Evolutionary conservation across 2,113 vertebrate genomes (phyloP).

Genomic region (Periophthalmus modestus): DNA sequence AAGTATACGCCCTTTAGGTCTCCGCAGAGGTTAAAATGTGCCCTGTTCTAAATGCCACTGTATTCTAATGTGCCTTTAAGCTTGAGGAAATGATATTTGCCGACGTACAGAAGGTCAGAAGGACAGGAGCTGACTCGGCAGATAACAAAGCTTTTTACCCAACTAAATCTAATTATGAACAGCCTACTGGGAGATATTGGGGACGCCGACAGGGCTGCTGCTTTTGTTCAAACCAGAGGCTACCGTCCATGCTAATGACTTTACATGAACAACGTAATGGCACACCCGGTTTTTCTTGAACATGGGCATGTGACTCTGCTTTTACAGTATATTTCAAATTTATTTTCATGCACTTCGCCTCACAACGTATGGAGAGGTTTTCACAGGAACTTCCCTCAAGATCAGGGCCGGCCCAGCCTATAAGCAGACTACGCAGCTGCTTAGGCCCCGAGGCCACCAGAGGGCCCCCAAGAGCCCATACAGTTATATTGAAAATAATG

Average conservation of each 20-base stretch:
- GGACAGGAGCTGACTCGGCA: conserved; percentile 1
- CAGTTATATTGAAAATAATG: too few species aligned
- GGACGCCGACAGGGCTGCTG: neutral
- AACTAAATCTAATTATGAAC: neutral
- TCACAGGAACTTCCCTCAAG: too few species aligned
- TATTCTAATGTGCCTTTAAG: conserved; percentile 7
- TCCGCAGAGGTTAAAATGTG: neutral
- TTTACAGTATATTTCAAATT: too few species aligned
- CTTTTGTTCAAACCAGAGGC: neutral
- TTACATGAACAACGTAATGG: neutral
- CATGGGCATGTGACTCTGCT: neutral
- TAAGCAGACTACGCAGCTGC: too few species aligned
- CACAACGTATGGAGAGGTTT: too few species aligned
- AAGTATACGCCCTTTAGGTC: neutral
- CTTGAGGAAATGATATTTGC: conserved; percentile 6
- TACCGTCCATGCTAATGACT: neutral
- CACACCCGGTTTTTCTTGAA: neutral
- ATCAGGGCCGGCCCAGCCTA: too few species aligned
- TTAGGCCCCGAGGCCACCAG: too few species aligned
- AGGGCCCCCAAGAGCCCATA: too few species aligned
- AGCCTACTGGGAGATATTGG: neutral
- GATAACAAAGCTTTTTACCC: neutral
- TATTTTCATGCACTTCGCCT: too few species aligned
- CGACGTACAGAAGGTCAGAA: neutral
- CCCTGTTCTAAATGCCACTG: conserved; percentile 1